Percentiles rank a stretch among this genome's conserved stretches.
Conservation (phyloP, 2,888 invertebrate species). For the Pandemis corylana region DNA sequence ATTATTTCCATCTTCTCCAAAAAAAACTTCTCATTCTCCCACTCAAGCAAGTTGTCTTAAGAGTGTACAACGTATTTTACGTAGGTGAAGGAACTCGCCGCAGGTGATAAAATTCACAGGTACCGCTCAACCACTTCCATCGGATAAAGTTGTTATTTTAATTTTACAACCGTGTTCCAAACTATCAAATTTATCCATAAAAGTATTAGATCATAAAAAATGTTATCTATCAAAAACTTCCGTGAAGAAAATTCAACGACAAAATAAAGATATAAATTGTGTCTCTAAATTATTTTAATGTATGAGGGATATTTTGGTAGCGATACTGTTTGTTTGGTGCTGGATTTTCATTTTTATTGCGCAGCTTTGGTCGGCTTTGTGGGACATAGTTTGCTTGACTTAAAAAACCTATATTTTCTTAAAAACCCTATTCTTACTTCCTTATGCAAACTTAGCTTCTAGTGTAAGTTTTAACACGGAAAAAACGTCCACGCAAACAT, state of each 20-base stretch:
- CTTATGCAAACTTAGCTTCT: no score
- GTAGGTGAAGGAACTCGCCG: conserved; percentile 3
- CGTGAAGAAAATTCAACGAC: conserved; percentile 5
- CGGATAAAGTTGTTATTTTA: conserved; percentile 28
- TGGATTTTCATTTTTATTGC: no score
- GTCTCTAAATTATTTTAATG: conserved; percentile 8
- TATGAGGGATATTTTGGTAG: not conserved
- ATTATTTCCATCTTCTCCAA: no score
- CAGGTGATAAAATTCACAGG: conserved; percentile 21
- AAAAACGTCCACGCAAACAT: no score
- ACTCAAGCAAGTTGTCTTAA: no score
- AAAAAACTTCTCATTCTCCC: no score
- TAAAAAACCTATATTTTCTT: no score
- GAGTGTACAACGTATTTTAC: not conserved
- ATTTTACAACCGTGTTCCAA: conserved; percentile 29
- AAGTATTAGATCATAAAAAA: conserved; percentile 29
- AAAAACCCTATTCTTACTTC: no score
- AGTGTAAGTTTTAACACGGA: no score
- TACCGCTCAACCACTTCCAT: conserved; percentile 1
- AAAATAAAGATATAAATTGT: conserved; percentile 12
- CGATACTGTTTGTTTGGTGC: not conserved
- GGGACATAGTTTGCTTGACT: no score
- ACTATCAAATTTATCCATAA: conserved; percentile 30
- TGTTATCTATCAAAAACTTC: conserved; percentile 29
- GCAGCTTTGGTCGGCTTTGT: no score